phyloP scores from a whole-genome alignment of 2,888 invertebrate species.

The Stenolophus ochropezus region DNA sequence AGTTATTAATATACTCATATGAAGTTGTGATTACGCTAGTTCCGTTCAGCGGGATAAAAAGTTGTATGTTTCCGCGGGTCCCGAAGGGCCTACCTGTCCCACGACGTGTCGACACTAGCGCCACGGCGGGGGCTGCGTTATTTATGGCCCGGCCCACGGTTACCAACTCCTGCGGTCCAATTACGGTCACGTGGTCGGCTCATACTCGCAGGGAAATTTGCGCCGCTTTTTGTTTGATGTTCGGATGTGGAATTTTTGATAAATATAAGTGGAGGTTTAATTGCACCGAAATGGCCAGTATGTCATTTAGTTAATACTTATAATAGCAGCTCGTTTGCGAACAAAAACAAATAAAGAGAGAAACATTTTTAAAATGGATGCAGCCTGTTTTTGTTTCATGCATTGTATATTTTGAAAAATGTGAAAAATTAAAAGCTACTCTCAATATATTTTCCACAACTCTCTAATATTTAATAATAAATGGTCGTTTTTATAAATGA shows the following conservation, averaged over 20 bases:
- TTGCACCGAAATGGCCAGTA: not conserved
- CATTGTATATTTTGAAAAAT: not conserved
- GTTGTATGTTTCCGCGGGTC: constrained; percentile 1
- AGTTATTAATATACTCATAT: not conserved
- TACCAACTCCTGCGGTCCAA: constrained; percentile 20
- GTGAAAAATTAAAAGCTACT: too few relatives aligned
- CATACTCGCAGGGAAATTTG: constrained; percentile 13
- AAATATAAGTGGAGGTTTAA: constrained; percentile 17
- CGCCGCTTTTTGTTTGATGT: constrained; percentile 20
- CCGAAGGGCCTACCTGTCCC: not conserved
- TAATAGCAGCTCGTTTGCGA: not conserved
- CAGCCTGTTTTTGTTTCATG: not conserved
- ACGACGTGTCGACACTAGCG: constrained; percentile 26
- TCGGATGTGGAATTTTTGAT: constrained; percentile 8
- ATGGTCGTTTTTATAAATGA: too few relatives aligned
- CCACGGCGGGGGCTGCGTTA: constrained; percentile 17
- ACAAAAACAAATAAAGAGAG: not conserved
- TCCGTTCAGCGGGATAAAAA: not conserved
- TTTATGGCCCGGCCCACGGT: constrained; percentile 16
- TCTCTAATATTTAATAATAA: not conserved
- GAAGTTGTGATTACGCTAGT: constrained; percentile 2
- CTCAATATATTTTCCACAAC: not conserved
- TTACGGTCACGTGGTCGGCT: constrained; percentile 24
- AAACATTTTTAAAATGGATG: not conserved
- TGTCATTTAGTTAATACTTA: not conserved